phyloP scores from a whole-genome alignment of 1,140 invertebrate species.

The Nylanderia fulva region DNA sequence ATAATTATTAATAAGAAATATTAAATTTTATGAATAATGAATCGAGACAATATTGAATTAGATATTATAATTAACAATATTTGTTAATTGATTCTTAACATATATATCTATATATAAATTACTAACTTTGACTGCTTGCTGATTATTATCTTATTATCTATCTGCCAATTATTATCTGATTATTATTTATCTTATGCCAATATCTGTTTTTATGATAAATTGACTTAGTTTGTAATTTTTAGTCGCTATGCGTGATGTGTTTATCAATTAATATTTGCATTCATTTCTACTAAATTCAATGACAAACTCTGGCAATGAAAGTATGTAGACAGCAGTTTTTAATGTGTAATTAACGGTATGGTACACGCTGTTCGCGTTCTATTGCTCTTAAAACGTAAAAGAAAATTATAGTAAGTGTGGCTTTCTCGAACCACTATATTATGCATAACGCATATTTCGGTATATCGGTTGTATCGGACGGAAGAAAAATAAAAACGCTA shows the following conservation, averaged over 20 bases:
- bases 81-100: neutral
- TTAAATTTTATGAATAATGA: neutral
- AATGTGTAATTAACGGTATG: conserved; percentile 35
- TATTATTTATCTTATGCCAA: neutral
- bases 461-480: neutral
- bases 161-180: too few relatives aligned
- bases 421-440: neutral
- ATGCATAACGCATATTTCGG: neutral
- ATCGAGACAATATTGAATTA: neutral
- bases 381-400: neutral
- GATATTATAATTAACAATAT: neutral
- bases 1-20: neutral
- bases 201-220: neutral
- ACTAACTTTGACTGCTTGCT: neutral
- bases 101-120: neutral
- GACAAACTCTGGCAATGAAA: conserved; percentile 30
- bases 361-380: conserved; percentile 33
- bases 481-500: neutral
- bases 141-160: too few relatives aligned
- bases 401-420: conserved; percentile 9
- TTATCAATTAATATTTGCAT: conserved; percentile 2
- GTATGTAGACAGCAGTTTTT: conserved; percentile 36
- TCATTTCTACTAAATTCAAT: conserved; percentile 4
- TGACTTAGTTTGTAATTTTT: neutral
- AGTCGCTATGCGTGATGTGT: neutral